These are phyloP conservation scores for Ypsolopha sequella DNA, from an alignment of 2,888 invertebrate species.

Conservation along the genomic window DNA sequence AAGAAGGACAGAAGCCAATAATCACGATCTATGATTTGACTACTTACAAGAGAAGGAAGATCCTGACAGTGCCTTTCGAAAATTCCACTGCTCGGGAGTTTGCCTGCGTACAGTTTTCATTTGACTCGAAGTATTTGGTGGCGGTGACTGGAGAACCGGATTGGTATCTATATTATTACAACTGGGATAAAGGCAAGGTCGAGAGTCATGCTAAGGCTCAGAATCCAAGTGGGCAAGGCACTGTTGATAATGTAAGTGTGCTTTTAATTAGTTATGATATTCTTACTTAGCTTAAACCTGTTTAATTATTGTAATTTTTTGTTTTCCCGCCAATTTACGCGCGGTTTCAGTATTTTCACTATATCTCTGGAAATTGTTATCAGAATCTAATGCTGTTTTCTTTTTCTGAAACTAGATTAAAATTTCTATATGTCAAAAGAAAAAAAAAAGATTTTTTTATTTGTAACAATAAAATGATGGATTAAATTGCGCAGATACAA, in stretches of 20 bases:
- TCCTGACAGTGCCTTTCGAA: constrained; percentile 73
- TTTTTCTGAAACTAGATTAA: no score
- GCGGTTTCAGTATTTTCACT: no score
- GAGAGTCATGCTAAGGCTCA: constrained; percentile 80
- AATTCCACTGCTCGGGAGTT: constrained; percentile 74
- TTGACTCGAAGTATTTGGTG: constrained; percentile 84
- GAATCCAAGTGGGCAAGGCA: constrained; percentile 76
- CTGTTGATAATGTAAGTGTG: constrained; percentile 61
- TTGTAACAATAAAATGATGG: no score
- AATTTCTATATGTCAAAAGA: no score
- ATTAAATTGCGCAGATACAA: no score
- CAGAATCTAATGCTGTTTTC: no score
- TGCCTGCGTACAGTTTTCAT: constrained; percentile 81
- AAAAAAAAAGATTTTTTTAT: no score
- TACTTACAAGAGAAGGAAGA: constrained; percentile 77
- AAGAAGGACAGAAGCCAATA: constrained; percentile 74
- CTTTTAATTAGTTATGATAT: background rate
- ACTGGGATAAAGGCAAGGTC: constrained; percentile 85
- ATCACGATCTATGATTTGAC: constrained; percentile 80
- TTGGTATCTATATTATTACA: constrained; percentile 84
- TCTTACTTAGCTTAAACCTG: no score
- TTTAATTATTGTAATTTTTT: no score
- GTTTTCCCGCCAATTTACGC: no score
- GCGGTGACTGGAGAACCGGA: constrained; percentile 88
- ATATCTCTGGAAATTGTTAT: no score